phyloP scores from a whole-genome alignment of 2,888 invertebrate species.

The Miltochrista miniata region DNA sequence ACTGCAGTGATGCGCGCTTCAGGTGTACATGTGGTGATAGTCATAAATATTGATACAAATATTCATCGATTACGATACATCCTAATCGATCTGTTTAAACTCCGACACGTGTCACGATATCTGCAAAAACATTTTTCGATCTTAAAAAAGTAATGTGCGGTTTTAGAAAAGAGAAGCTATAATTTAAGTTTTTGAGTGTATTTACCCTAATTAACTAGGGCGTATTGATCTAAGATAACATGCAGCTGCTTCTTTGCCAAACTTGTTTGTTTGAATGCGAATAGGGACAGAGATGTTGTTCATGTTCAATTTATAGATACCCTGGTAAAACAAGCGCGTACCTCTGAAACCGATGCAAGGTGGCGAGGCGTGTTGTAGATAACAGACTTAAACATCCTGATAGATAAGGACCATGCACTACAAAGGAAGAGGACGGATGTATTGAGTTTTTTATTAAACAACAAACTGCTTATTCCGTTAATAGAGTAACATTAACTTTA shows the following conservation, averaged over 20 bases:
- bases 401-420: slow-evolving; percentile 65
- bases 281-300: slow-evolving; percentile 67
- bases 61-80: too few relatives aligned
- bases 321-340: slow-evolving; percentile 54
- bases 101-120: background rate
- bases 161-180: slow-evolving; percentile 34
- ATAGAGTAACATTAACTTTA: slow-evolving; percentile 30
- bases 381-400: slow-evolving; percentile 78
- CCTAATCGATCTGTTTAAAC: too few relatives aligned
- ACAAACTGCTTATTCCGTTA: slow-evolving; percentile 39
- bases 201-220: slow-evolving; percentile 69
- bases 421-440: slow-evolving; percentile 58
- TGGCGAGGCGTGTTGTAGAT: slow-evolving; percentile 78
- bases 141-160: slow-evolving; percentile 24
- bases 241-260: slow-evolving; percentile 71
- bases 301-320: slow-evolving; percentile 71
- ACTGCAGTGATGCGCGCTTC: too few relatives aligned
- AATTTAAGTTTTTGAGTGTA: slow-evolving; percentile 45
- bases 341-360: slow-evolving; percentile 65
- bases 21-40: too few relatives aligned
- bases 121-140: slow-evolving; percentile 17
- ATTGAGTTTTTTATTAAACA: slow-evolving; percentile 71
- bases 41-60: too few relatives aligned
- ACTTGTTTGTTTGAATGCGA: slow-evolving; percentile 69
- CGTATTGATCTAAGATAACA: slow-evolving; percentile 68